Base-by-base conservation (phyloP, 2,113 vertebrate species). In the Vireo altiloquus region DNA sequence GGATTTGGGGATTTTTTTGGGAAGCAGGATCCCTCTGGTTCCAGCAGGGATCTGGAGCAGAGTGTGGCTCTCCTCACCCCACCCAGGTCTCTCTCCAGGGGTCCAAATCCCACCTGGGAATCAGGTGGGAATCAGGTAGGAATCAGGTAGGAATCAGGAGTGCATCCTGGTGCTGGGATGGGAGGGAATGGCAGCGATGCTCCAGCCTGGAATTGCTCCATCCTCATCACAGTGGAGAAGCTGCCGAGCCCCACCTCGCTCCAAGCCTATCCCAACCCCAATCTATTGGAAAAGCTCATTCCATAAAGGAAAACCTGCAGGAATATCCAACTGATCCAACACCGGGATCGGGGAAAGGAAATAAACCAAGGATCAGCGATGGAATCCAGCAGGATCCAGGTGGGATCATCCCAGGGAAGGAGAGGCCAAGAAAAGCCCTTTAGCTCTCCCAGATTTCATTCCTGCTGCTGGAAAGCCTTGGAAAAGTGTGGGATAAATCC, bases 41-140 rank as follows among this genome's bases (percentile, higher is more conserved):
- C 44, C 65, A n/a, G 53, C 35, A 14, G 1, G 9, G 78, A 57
- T 33, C 42, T 0, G 1, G 40, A 2, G 4, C 8, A 6, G 5
- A 0, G 53, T 54, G 0, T 0, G 30, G 65, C 66, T 35, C 40
- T 12, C 33, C 28, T 15, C 9, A 11, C 4, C 20, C 74, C 15
- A 7, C 6, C 9, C 60, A 30, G 31, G 31, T 37, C 16, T 18
- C 52, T 21, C n/a, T 33, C 28, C 64, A 27, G 53, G 54, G 31
- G 4, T 44, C 39, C 22, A 53, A 72, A 72, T 54, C 15, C 68
- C 81, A 46, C 4, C 54, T 1, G 5, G 37, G 46, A 60, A 40
- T 16, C 2, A 6, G 15, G 15, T 18, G 79, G 53, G 64, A 40
- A 31, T 9, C 17, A 4, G 40, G 40, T n/a, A n/a, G 37, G 46